Base-by-base conservation (phyloP, 2,113 vertebrate genomes). In the Hystrix brachyura region DNA sequence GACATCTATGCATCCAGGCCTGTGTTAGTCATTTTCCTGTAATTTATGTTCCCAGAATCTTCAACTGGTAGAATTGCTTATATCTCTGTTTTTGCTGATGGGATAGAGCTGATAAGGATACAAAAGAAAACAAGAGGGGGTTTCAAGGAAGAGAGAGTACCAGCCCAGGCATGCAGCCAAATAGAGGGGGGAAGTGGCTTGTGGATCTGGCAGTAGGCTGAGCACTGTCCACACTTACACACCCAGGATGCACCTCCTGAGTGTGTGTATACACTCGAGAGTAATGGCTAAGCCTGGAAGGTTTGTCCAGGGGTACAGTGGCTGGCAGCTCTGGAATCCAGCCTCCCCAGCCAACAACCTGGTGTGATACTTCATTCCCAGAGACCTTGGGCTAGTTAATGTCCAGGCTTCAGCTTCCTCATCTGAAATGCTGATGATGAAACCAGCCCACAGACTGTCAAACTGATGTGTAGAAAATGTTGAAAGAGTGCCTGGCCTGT, bases 131-230 rank as follows among this genome's bases (percentile, higher is more conserved):
- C 10, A 71, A 94, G 60, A 86, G 9, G 9, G 55, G 69, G n/a
- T 81, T 57, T 81, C 27, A 9, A 15, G 76, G 48, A 60, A 21
- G 94, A n/a, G 53, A 84, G 51, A n/a, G 71, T 34, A 11, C 46
- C 5, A 3, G 14, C 3, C 46, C 65, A 32, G 12, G 48, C 0
- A 0, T 9, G 25, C 7, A 2, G 80, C 43, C 48, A 19, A 25
- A 0, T 13, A 13, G 9, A 38, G 51, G 5, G 3, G 1, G 19
- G 43, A 62, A n/a, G 82, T 27, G 32, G 71, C 53, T 51, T 90
- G 21, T 79, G 69, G 43, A 32, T n/a, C 1, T 21, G 78, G 59
- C n/a, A 6, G 9, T 34, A 3, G 48, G 25, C 43, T 9, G 27
- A 51, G 0, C 15, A 60, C 51, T 79, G 95, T 46, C 21, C 29